Evolutionary conservation across 2,113 vertebrate species (phyloP).

Genomic region (Amblyopsis rosae): DNA sequence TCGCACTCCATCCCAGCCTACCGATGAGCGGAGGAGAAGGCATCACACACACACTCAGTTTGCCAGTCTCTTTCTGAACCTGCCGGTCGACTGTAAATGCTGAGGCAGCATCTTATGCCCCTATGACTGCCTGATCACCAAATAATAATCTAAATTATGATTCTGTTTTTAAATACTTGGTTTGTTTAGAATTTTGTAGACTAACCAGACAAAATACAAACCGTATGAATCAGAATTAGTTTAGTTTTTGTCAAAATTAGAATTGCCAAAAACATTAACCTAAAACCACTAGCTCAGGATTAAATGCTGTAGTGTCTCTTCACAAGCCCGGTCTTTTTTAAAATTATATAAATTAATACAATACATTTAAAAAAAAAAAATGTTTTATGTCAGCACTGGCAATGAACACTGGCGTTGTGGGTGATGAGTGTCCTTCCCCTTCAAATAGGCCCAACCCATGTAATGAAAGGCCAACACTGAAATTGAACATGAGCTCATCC

Average conservation of each 20-base stretch:
- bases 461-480: slow-evolving; percentile 22
- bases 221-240: background rate
- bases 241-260: background rate
- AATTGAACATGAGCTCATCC: slow-evolving; percentile 33
- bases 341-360: background rate
- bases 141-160: too few species aligned
- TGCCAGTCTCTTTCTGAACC: background rate
- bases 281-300: slow-evolving; percentile 26
- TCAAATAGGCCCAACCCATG: slow-evolving; percentile 30
- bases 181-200: background rate
- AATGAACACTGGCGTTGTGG: slow-evolving; percentile 23
- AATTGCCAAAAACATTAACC: background rate
- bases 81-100: background rate
- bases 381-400: slow-evolving; percentile 15
- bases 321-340: slow-evolving; percentile 28
- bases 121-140: background rate
- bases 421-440: slow-evolving; percentile 27
- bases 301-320: slow-evolving; percentile 6
- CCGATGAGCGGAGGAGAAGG: slow-evolving; percentile 5
- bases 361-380: too few species aligned
- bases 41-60: background rate
- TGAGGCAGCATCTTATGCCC: background rate
- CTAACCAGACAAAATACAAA: background rate
- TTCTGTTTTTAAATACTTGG: background rate
- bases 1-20: slow-evolving; percentile 18